A percentile compares a stretch with the other conserved stretches of the same genome.
Evolutionary conservation across 2,888 invertebrate species (phyloP).

Genomic region (Nysson spinosus): DNA sequence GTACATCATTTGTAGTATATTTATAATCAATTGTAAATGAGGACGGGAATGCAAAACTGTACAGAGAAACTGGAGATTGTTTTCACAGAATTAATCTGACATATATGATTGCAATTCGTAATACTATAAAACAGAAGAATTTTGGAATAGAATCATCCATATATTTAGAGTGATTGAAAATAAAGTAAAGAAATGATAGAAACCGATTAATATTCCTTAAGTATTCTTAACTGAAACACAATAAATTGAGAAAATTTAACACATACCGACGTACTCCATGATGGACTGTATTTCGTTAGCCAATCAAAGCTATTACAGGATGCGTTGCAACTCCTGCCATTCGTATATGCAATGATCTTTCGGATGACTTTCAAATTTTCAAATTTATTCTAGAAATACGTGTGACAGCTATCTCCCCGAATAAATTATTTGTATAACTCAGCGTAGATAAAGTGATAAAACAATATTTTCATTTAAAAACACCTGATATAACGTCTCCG

Average conservation of each 20-base stretch:
- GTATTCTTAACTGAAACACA: conserved; percentile 27
- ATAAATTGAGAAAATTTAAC: conserved; percentile 53
- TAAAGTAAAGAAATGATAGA: not conserved
- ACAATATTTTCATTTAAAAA: too few relatives aligned
- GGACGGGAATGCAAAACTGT: conserved; percentile 10
- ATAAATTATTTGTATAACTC: too few relatives aligned
- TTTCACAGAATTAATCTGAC: conserved; percentile 55
- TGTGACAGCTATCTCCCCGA: not conserved
- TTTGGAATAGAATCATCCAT: not conserved
- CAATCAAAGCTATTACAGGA: conserved; percentile 56
- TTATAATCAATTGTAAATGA: not conserved
- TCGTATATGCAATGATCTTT: conserved; percentile 35
- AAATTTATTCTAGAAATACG: conserved; percentile 26
- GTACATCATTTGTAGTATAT: not conserved
- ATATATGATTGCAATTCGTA: conserved; percentile 42
- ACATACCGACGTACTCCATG: conserved; percentile 72
- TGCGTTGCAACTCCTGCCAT: conserved; percentile 43
- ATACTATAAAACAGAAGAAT: conserved; percentile 2
- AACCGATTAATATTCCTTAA: conserved; percentile 1
- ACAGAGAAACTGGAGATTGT: conserved; percentile 46
- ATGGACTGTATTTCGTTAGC: conserved; percentile 59
- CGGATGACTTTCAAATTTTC: conserved; percentile 62
- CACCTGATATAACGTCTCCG: too few relatives aligned
- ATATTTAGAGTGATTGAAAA: conserved; percentile 13
- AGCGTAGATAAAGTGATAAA: too few relatives aligned